Evolutionary conservation across 2,888 invertebrate species (phyloP).

Genomic region (Apeira syringaria): DNA sequence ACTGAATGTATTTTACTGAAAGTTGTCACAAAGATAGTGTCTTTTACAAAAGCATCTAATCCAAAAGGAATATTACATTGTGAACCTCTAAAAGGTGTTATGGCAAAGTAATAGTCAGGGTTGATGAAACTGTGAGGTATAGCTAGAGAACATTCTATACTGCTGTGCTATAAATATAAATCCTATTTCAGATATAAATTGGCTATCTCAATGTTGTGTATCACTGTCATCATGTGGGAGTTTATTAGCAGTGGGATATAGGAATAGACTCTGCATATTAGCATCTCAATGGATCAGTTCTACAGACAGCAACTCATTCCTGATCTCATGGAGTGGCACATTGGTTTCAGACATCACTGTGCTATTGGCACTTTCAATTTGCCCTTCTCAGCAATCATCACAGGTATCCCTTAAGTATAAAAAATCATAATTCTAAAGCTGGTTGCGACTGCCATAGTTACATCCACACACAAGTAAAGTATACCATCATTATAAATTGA

Average conservation of each 20-base stretch:
- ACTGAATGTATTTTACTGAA: no score
- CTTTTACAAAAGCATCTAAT: no score
- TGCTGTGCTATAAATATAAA: background rate
- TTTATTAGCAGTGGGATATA: slow-evolving; percentile 65
- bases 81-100: no score
- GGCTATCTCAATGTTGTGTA: slow-evolving; percentile 70
- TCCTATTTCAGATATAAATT: slow-evolving; percentile 61
- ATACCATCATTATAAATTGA: no score
- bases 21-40: no score
- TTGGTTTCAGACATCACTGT: slow-evolving; percentile 64
- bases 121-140: no score
- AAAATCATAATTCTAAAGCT: no score
- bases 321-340: slow-evolving; percentile 77
- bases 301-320: slow-evolving; percentile 65
- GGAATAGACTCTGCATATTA: slow-evolving; percentile 66
- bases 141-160: no score
- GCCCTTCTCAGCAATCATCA: slow-evolving; percentile 72
- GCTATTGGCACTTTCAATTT: slow-evolving; percentile 64
- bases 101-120: no score
- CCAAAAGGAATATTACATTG: no score
- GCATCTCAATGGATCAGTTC: slow-evolving; percentile 76
- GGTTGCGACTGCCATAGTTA: no score
- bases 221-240: slow-evolving; percentile 74
- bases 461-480: no score
- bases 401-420: slow-evolving; percentile 64